Evolutionary conservation across 2,888 invertebrate species (phyloP), one percentile per base, ranked within the genome.

Genomic region (Drosophila tripunctata): DNA sequence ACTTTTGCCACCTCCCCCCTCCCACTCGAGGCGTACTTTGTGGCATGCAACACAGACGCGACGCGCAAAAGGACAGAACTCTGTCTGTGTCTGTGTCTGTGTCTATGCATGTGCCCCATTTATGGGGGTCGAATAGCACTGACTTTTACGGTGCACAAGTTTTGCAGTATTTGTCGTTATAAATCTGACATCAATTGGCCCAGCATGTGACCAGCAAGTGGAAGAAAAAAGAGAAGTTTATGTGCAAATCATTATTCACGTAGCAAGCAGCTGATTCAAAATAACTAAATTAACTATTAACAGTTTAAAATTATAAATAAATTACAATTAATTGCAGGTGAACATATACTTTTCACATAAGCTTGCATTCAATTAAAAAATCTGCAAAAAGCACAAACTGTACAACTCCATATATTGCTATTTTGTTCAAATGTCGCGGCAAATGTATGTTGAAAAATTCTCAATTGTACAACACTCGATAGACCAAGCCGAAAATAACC

Each of bases 101-200:
- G 27, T 1, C 10, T 22, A 10, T 17, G 33, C 27, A 12, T 51
- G 31, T 40, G 45, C 27, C 21, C 44, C 22, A 58, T 35, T 60
- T 43, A 21, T 38, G 56, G 35, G 48, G 40, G 19, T 52, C 48
- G 43, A 36, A 30, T 36, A 21, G 14, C 50, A 35, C 15, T 33
- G 31, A 22, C 57, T 52, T 52, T 60, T 63, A 50, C 62, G 30
- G 19, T 8, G 55, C 64, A 62, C 65, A 69, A 67, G 52, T 64
- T 67, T 77, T 68, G 68, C 62, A 67, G 75, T 77, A 83, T 84
- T 87, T 75, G 87, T 82, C 76, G 78, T 73, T 75, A 88, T 88
- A 86, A 87, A 88, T 86, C 87, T 86, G 88, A 86, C 88, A 88
- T 88, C 87, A 88, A 88, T 88, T 87, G 88, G 77, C 78, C 60